Conservation (phyloP, 2,113 vertebrate genomes). For the Emydocephalus ijimae region DNA sequence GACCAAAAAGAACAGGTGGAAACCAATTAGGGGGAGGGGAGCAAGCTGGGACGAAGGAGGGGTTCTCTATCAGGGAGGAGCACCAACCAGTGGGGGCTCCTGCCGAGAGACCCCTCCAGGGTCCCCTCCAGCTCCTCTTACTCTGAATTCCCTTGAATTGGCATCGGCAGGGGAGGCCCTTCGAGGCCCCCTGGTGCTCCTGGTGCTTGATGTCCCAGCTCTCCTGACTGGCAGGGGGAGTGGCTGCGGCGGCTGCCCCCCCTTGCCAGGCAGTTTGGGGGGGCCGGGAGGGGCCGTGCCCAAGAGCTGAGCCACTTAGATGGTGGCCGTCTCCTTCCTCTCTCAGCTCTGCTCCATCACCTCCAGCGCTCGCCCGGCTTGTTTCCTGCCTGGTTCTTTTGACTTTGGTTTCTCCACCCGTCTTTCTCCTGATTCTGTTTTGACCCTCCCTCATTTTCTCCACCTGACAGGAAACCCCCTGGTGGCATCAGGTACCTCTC, state of each 20-base stretch:
- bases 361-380: constrained; percentile 67
- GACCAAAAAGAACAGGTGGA: not conserved
- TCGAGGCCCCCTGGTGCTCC: no score
- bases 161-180: not conserved
- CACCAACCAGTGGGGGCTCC: no score
- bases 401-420: constrained; percentile 64
- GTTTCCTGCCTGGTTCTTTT: constrained; percentile 68
- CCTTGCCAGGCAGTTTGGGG: not conserved
- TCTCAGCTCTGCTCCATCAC: constrained; percentile 65
- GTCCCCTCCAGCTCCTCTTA: not conserved
- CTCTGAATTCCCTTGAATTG: not conserved
- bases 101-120: no score
- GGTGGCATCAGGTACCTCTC: constrained; percentile 82
- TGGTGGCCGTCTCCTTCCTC: constrained; percentile 42
- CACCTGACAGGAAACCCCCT: constrained; percentile 84
- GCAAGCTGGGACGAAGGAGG: not conserved
- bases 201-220: not conserved
- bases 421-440: constrained; percentile 74
- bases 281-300: not conserved
- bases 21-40: not conserved
- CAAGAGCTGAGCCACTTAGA: not conserved
- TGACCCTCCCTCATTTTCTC: constrained; percentile 82
- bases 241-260: not conserved
- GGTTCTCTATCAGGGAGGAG: no score
- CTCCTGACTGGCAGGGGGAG: not conserved